Evolutionary conservation across 1,140 invertebrate genomes (phyloP), one percentile per base, ranked within the genome.

Genomic region (Nilaparvata lugens): DNA sequence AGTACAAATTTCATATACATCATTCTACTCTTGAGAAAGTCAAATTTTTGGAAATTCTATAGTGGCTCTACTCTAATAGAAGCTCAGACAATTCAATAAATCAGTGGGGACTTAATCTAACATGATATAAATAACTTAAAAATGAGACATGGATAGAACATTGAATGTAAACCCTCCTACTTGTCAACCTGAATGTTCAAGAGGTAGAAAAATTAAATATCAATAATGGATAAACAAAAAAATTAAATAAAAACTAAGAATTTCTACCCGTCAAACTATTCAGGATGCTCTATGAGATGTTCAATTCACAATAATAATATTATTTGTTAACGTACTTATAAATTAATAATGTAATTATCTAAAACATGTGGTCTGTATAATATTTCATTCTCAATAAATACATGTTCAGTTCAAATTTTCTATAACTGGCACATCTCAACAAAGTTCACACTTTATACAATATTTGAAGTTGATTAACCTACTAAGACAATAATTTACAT

Each of bases 221-320:
- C 25, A 56, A 52, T 56, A 62, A 58, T 52, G 51, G 45, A 24
- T 51, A 45, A 43, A 61, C 60, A 65, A 62, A 55, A 54, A 60
- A 62, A 60, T 62, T 59, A 42, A 48, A 40, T 56, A 52, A 38
- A 58, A 38, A 40, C 35, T 35, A 42, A 21, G 21, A 59, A 60
- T 43, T 65, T 65, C 63, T 62, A 62, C 63, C 54, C 52, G 57
- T 65, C 60, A 65, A 65, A 65, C 63, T 42, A 61, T 62, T 61
- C 35, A 65, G 63, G 60, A 35, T 35, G 31, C 13, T 35, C 31
- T 35, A 35, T 35, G 31, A 2, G 31, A 35, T 35, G 31, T 35
- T 35, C 31, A 35, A 35, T 35, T 35, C 31, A 35, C 31, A 35
- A 35, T 35, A 6, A 35, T 35, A 35, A 28, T n/a, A n/a, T 35